Base-by-base conservation (phyloP, 1,140 invertebrate species). In the Bilobella aurantiaca region DNA sequence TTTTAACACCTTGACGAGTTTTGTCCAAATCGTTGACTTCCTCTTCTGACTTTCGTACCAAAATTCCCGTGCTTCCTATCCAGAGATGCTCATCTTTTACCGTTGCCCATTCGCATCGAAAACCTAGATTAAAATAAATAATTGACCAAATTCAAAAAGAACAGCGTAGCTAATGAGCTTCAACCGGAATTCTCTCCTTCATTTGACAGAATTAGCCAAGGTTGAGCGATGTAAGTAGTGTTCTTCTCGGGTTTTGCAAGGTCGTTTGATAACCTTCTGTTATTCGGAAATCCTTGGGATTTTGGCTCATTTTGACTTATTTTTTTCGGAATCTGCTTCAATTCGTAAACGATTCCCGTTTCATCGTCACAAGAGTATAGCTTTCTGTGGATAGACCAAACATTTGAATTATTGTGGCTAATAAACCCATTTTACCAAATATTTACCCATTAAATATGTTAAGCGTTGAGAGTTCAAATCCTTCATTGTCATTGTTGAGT, bases 401-500 rank as follows among this genome's bases (percentile, higher is more conserved):
- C n/a, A n/a, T n/a, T n/a, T n/a, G n/a, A n/a, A n/a, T n/a, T n/a
- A n/a, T n/a, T n/a, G n/a, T n/a, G n/a, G n/a, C n/a, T n/a, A n/a
- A n/a, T n/a, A n/a, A n/a, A n/a, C n/a, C n/a, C n/a, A n/a, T n/a
- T n/a, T n/a, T n/a, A n/a, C n/a, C n/a, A n/a, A n/a, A n/a, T n/a
- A n/a, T n/a, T 77, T 84, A 86, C 3, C 95, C 95, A 81, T 98
- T 88, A 77, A 93, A 99, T 0, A 92, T 87, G 61, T 95, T 85
- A 49, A 99, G 79, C 75, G 99, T 96, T 0, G 95, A 98, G 0
- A 99, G 79, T 78, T 99, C 96, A 94, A 99, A 98, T 3, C 93
- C 93, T 74, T 96, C 81, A 46, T 91, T 91, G 74, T 90, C 92
- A 57, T 89, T 80, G 0, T 84, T 77, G 84, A 91, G 62, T 77